phyloP scores from a whole-genome alignment of 2,797 vertebrate species.

The Hypotaenidia okinawae region DNA sequence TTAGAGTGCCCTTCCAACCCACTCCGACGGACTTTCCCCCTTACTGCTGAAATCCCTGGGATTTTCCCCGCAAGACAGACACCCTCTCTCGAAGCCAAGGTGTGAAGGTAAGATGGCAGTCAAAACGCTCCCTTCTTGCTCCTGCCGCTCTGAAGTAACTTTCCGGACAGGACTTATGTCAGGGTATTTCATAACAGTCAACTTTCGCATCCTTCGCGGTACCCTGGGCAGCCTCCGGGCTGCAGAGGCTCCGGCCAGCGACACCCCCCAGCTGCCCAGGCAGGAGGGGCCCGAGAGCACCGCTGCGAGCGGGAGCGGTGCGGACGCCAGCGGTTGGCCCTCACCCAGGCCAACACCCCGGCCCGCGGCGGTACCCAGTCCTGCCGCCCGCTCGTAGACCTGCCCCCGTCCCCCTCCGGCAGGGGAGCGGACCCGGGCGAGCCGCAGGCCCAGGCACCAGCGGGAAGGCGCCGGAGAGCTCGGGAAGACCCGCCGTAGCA shows the following conservation, averaged over 20 bases:
- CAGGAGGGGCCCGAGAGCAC: not conserved
- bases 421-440: not conserved
- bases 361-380: not conserved
- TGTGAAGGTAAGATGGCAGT: not conserved
- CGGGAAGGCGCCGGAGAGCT: not conserved
- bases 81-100: accelerated
- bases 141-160: accelerated
- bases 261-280: no score
- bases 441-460: no score
- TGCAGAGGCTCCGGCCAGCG: not conserved
- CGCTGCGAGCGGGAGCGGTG: not conserved
- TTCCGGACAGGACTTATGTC: not conserved
- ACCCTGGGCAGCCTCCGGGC: not conserved
- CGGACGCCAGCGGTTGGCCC: not conserved
- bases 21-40: accelerated
- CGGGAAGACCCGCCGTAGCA: not conserved
- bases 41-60: accelerated
- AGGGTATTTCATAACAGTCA: accelerated
- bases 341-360: not conserved
- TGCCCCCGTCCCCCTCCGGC: not conserved
- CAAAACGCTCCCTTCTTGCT: accelerated
- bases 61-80: accelerated
- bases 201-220: not conserved
- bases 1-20: not conserved
- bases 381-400: not conserved